Evolutionary conservation across 1,140 invertebrate species (phyloP), one percentile per base, ranked within the genome.

Genomic region (Drosophila bipectinata): DNA sequence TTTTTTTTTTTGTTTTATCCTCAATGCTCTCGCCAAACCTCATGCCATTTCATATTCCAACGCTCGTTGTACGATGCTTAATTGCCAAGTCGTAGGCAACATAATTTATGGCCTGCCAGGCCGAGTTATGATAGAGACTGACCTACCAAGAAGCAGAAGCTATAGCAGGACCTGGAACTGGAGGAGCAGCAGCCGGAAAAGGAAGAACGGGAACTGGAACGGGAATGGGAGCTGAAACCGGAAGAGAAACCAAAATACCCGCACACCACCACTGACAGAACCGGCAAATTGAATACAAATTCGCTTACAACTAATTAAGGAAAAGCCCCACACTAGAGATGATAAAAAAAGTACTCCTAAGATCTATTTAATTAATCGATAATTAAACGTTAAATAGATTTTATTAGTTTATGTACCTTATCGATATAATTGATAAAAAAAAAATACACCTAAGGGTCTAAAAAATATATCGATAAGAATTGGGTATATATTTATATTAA

Each of bases 41-140:
- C 15, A 9, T 18, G 1, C 41, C 41, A 44, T 47, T 47, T 21
- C 18, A 15, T 21, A 44, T 44, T 44, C 12, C 5, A n/a, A 45
- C n/a, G 28, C 32, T 32, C 21, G 34, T 34, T 32, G 4, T 28
- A 59, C 44, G 60, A 45, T 8, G 63, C 58, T 85, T 85, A 85
- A 85, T 85, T 85, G 81, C 81, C 81, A 85, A 80, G 81, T 85
- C 79, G 81, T 71, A 77, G 81, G 82, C 73, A 87, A 77, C 78
- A 85, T 85, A 85, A 85, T 85, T 85, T 85, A 85, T 85, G 82
- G 61, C 34, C 80, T 77, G 69, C 74, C 73, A 64, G 63, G 30
- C 61, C 62, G 51, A 84, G 72, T 80, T 84, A 84, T 85, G 81
- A 69, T 58, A 69, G 58, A 59, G 14, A 63, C 61, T 57, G 30